Conservation (phyloP, 2,888 invertebrate genomes). For the Ctenicera cuprea region DNA sequence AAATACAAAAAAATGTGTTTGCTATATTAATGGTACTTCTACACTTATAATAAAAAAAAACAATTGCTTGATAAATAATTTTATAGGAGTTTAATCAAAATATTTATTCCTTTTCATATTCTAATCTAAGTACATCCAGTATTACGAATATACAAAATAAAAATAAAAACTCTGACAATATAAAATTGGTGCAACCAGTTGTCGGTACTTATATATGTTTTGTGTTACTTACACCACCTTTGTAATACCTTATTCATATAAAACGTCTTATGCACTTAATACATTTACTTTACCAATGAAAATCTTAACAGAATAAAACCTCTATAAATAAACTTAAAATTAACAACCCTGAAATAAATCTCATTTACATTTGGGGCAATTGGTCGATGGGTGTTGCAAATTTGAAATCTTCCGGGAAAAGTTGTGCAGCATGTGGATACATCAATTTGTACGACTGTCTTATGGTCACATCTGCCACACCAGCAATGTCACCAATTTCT, state of each 20-base stretch:
- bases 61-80: no score
- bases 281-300: conserved; percentile 4
- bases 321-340: conserved; percentile 31
- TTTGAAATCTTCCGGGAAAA: conserved; percentile 98
- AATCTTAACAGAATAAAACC: conserved; percentile 17
- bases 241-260: neutral
- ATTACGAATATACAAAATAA: conserved; percentile 4
- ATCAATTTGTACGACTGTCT: conserved; percentile 97
- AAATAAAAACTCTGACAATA: conserved; percentile 6
- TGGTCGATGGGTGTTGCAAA: conserved; percentile 96
- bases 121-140: neutral
- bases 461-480: conserved; percentile 98
- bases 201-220: neutral
- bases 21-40: no score
- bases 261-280: neutral
- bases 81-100: neutral
- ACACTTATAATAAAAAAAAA: no score
- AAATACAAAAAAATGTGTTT: no score
- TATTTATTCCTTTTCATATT: neutral
- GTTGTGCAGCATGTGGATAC: conserved; percentile 93
- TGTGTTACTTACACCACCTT: neutral
- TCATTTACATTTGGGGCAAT: conserved; percentile 86
- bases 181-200: conserved; percentile 6
- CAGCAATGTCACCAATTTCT: conserved; percentile 98
- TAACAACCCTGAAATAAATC: neutral